A percentile compares a stretch with the other conserved stretches of the same genome.
phyloP scores from a whole-genome alignment of 2,113 vertebrate genomes.

The Oreochromis niloticus region DNA sequence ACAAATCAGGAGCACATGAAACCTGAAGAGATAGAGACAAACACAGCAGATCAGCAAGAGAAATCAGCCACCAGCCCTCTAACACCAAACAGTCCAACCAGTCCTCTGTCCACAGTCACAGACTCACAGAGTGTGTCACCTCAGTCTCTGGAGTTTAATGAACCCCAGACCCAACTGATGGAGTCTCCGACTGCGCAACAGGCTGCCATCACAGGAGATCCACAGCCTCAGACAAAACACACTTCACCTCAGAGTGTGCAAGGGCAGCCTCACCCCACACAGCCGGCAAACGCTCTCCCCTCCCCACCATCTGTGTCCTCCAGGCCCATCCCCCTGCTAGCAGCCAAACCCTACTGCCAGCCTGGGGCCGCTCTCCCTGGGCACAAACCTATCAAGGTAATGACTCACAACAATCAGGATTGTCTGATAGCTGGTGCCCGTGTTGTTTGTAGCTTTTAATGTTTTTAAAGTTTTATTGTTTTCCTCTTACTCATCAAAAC shows the following conservation, averaged over 20 bases:
- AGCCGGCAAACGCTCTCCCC: conserved; percentile 42
- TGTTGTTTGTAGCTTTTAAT: neutral
- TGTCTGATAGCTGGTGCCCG: neutral
- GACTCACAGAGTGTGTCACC: conserved; percentile 25
- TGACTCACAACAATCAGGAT: neutral
- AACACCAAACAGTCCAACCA: conserved; percentile 67
- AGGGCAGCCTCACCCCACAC: conserved; percentile 32
- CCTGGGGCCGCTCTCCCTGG: conserved; percentile 78
- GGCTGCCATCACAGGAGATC: conserved; percentile 41
- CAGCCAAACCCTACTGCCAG: conserved; percentile 90
- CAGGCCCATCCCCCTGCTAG: conserved; percentile 88
- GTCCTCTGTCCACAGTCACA: conserved; percentile 58
- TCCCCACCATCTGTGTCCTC: conserved; percentile 63
- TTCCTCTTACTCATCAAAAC: neutral
- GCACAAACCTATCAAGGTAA: conserved; percentile 88
- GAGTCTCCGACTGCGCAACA: conserved; percentile 43
- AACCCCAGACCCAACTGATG: neutral
- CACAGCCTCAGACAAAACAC: conserved; percentile 49
- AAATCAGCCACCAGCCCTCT: neutral
- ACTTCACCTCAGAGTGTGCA: conserved; percentile 10
- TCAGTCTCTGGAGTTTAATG: conserved; percentile 37
- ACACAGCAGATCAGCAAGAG: neutral
- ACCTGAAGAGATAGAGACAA: neutral
- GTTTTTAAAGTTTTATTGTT: neutral
- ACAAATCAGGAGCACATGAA: neutral